A percentile compares a stretch with the other conserved stretches of the same genome.
Conservation (phyloP, 2,113 vertebrate species). For the Cyanoliseus patagonus region DNA sequence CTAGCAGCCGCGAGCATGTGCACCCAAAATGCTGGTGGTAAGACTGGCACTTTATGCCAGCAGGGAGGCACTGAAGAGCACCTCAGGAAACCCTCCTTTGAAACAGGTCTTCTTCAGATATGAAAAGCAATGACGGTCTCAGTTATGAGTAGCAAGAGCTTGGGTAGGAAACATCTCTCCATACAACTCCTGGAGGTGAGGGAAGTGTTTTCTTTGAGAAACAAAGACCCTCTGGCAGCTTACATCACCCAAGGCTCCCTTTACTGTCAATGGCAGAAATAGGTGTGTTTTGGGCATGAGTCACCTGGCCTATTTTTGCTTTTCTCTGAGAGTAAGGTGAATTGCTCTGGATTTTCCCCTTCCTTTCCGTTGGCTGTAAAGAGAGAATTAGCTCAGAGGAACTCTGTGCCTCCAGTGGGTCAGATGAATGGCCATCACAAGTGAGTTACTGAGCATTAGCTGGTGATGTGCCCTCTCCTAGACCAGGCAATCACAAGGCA, state of each 20-base stretch:
- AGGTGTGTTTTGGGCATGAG: slow-evolving; percentile 15
- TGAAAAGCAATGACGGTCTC: background rate
- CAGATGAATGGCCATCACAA: background rate
- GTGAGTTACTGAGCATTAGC: background rate
- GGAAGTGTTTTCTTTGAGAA: background rate
- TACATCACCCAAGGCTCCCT: background rate
- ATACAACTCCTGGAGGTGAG: background rate
- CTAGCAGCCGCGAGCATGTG: background rate
- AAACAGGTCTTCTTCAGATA: background rate
- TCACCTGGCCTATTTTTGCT: background rate
- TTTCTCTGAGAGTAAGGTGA: background rate
- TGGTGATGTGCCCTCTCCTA: background rate
- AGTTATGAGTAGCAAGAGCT: background rate
- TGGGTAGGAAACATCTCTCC: background rate
- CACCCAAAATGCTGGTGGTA: background rate
- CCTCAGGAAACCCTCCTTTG: background rate
- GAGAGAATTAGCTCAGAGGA: background rate
- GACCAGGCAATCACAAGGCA: background rate
- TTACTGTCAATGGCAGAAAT: background rate
- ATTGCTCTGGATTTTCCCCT: background rate
- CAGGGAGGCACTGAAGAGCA: background rate
- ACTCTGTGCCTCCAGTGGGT: background rate
- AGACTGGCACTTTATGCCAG: background rate
- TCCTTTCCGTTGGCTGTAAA: background rate
- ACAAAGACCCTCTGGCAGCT: background rate